Evolutionary conservation across 2,888 invertebrate species (phyloP), one percentile per base, ranked within the genome.

Genomic region (Patella caerulea): DNA sequence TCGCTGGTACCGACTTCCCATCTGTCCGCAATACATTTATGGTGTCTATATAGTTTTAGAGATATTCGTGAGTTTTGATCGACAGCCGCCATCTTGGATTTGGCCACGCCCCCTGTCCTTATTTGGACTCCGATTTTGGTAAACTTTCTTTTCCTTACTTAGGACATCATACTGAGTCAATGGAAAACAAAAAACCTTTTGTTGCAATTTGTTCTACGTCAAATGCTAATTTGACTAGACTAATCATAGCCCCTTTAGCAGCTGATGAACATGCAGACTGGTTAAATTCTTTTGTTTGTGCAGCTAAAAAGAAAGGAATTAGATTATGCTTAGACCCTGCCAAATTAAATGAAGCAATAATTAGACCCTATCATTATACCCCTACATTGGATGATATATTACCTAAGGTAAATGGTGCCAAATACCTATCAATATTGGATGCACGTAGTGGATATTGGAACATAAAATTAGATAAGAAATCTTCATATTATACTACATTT

Each of bases 311-410:
- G 65, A 65, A n/a, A 65, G 65, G 65, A 1, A 65, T 65, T 19
- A 65, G 65, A 65, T 65, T 65, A 65, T 65, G 65, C 24, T 19
- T 65, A 65, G 19, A 65, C 12, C 65, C 65, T 65, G 65, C 65
- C 24, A 65, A 19, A 2, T 65, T 65, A 65, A 65, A 65, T 65
- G 65, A 65, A 65, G 65, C 65, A 65, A 65, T 65, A 19, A 65
- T 65, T 19, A 65, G 65, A 65, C 65, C 65, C 24, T 65, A 19
- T 65, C 65, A 65, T 65, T 65, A 65, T 65, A 65, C 65, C 15
- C 65, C 65, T 19, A 65, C 65, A 65, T 24, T 19, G 24, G 65
- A 65, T 65, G 65, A 65, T 65, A 65, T 65, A 19, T 65, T 65
- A 65, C 65, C 65, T 24, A 65, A 65, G 24, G 19, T 65, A 17